phyloP scores from a whole-genome alignment of 2,113 vertebrate genomes.

The Phaetusa simplex region DNA sequence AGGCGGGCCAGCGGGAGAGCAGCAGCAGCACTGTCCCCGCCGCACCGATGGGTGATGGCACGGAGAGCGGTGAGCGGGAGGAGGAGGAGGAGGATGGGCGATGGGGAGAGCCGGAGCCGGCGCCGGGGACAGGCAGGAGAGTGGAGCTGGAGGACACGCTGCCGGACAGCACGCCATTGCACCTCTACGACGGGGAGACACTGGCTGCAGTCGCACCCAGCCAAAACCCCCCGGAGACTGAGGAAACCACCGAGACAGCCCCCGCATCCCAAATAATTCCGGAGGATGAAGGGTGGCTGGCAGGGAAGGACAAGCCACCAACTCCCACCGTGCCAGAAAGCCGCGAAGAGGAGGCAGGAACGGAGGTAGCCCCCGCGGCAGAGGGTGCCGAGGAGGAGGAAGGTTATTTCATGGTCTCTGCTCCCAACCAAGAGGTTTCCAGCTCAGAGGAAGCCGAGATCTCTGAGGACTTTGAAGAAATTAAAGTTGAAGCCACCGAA shows the following conservation, averaged over 20 bases:
- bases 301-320: not conserved
- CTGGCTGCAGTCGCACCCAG: not conserved
- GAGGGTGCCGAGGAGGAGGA: constrained; percentile 55
- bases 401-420: constrained; percentile 1
- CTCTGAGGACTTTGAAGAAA: not conserved
- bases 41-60: rapidly evolving
- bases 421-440: not conserved
- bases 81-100: not conserved
- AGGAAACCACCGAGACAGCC: not conserved
- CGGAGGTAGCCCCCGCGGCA: not conserved
- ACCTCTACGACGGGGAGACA: constrained; percentile 13
- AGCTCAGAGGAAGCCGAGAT: not conserved
- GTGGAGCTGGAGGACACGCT: constrained; percentile 69
- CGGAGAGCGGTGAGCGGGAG: not conserved
- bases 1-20: not conserved
- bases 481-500: not conserved
- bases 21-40: not conserved
- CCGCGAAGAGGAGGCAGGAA: not conserved
- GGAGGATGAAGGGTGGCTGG: not conserved
- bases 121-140: rapidly evolving
- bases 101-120: not conserved
- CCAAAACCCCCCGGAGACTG: not conserved
- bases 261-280: rapidly evolving
- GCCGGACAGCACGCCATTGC: constrained; percentile 60
- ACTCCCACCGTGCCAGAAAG: not conserved